Percentiles rank a stretch among this genome's conserved stretches.
These are phyloP conservation scores for Loris lydekkerianus DNA, from an alignment of 2,797 vertebrate genomes.

Conservation along the genomic window DNA sequence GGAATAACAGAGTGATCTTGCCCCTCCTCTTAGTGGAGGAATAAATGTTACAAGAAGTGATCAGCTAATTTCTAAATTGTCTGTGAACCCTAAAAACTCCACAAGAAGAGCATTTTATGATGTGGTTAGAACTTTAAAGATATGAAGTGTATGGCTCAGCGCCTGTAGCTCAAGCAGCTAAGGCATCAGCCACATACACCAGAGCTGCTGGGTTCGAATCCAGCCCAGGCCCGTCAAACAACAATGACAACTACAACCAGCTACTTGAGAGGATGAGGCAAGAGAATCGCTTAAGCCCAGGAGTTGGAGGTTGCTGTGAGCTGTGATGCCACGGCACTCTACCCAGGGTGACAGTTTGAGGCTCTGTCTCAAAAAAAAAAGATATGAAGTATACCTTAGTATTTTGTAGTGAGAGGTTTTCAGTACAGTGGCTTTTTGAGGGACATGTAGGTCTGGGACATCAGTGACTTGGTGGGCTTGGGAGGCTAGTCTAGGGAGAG, in stretches of 20 bases:
- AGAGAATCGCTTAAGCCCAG: too few species aligned
- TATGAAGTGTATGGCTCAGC: too few species aligned
- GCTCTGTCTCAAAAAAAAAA: too few species aligned
- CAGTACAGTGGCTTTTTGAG: not conserved
- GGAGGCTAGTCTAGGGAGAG: not conserved
- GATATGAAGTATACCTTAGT: not conserved
- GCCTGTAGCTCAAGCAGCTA: not conserved
- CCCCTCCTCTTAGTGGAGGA: not conserved
- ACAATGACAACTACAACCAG: too few species aligned
- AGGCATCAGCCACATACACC: not conserved
- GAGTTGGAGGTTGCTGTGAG: too few species aligned
- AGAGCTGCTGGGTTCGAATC: too few species aligned
- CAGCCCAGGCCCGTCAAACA: too few species aligned
- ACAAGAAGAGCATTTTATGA: not conserved
- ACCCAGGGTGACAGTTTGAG: too few species aligned
- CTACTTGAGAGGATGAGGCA: too few species aligned
- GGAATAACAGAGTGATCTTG: not conserved
- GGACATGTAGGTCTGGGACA: not conserved
- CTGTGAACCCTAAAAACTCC: not conserved
- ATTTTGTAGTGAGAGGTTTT: not conserved
- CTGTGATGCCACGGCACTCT: too few species aligned
- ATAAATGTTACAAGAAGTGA: not conserved
- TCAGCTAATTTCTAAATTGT: constrained; percentile 8
- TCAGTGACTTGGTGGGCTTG: not conserved
- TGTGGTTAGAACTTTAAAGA: constrained; percentile 3